phyloP scores from a whole-genome alignment of 1,140 invertebrate species.

The Mylabris phalerata region DNA sequence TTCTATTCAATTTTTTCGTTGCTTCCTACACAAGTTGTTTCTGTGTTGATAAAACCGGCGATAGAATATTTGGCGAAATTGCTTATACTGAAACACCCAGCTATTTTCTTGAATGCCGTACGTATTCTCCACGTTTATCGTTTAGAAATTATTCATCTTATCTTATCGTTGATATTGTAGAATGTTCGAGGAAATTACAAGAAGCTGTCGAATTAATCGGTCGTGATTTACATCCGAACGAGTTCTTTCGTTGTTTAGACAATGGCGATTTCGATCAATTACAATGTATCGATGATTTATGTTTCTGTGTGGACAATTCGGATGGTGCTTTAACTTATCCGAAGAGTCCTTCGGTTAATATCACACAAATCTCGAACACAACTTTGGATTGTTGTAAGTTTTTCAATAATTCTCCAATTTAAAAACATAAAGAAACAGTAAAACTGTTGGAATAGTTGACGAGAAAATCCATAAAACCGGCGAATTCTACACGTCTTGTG shows the following conservation, averaged over 20 bases:
- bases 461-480: constrained; percentile 28
- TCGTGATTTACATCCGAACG: constrained; percentile 24
- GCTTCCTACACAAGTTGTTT: constrained; percentile 48
- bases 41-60: constrained; percentile 49
- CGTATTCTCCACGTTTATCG: constrained; percentile 17
- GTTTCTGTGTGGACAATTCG: constrained; percentile 48
- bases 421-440: background rate
- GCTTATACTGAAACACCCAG: constrained; percentile 40
- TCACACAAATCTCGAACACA: constrained; percentile 38
- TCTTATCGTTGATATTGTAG: constrained; percentile 32
- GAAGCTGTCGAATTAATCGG: constrained; percentile 32
- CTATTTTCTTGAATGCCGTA: constrained; percentile 51
- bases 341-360: constrained; percentile 36
- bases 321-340: constrained; percentile 41
- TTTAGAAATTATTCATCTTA: background rate
- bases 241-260: constrained; percentile 43
- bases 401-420: background rate
- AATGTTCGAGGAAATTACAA: constrained; percentile 44
- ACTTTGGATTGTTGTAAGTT: constrained; percentile 50
- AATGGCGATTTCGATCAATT: constrained; percentile 51
- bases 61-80: constrained; percentile 53
- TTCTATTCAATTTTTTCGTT: background rate
- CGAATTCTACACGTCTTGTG: constrained; percentile 46
- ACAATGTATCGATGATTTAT: constrained; percentile 48
- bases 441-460: constrained; percentile 30